A percentile compares a stretch with the other conserved stretches of the same genome.
Conservation (phyloP, 2,888 invertebrate species). For the Meandrusa payeni region DNA sequence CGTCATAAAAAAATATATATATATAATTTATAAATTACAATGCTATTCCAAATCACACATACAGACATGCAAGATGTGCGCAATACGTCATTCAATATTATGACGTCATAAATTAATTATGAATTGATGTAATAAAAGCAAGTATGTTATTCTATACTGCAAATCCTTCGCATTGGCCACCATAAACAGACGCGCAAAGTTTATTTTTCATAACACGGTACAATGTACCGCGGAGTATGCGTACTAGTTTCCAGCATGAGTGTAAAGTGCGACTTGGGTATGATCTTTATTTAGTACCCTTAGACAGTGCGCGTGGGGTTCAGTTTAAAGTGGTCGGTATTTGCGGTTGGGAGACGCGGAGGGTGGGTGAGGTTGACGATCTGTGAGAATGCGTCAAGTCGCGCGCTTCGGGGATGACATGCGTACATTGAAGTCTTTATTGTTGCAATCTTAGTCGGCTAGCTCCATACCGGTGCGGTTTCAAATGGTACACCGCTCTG, state of each 20-base stretch:
- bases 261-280: slow-evolving; percentile 32
- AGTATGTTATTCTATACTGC: slow-evolving; percentile 4
- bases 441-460: slow-evolving; percentile 29
- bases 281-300: slow-evolving; percentile 44
- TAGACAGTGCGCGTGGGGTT: slow-evolving; percentile 33
- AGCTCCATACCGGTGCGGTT: slow-evolving; percentile 7
- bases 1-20: too few relatives aligned
- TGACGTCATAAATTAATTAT: too few relatives aligned
- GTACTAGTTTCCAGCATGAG: slow-evolving; percentile 26
- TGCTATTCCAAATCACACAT: too few relatives aligned
- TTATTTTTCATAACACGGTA: slow-evolving; percentile 45
- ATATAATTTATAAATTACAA: too few relatives aligned
- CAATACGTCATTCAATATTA: too few relatives aligned
- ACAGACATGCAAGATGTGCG: too few relatives aligned
- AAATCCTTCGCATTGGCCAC: slow-evolving; percentile 8
- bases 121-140: too few relatives aligned
- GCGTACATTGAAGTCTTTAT: slow-evolving; percentile 60
- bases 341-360: slow-evolving; percentile 40
- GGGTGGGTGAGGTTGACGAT: slow-evolving; percentile 67
- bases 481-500: slow-evolving; percentile 1
- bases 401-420: slow-evolving; percentile 54
- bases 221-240: slow-evolving; percentile 36
- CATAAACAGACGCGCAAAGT: slow-evolving; percentile 30
- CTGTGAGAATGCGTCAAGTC: slow-evolving; percentile 66
- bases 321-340: slow-evolving; percentile 28